Evolutionary conservation across 2,113 vertebrate species (phyloP).

Genomic region (Ophiodon elongatus): DNA sequence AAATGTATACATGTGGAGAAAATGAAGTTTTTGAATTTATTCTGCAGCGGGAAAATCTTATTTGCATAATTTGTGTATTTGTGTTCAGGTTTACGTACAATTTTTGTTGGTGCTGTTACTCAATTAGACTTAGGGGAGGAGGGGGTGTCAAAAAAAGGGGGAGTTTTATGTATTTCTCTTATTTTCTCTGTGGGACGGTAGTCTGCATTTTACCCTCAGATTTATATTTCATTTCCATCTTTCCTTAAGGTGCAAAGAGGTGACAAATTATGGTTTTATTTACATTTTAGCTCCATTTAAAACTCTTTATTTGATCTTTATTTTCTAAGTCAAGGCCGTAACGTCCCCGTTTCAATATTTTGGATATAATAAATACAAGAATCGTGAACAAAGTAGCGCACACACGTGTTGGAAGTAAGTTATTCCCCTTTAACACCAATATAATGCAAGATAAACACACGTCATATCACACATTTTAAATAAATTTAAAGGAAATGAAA

Average conservation of each 20-base stretch:
- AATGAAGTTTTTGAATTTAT: background rate
- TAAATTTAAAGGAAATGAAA: no score
- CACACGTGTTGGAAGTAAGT: background rate
- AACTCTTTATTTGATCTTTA: no score
- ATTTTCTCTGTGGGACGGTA: background rate
- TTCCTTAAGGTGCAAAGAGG: background rate
- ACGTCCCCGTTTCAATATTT: background rate
- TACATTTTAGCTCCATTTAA: no score
- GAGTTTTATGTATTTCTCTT: background rate
- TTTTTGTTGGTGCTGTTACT: background rate
- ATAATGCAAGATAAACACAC: background rate
- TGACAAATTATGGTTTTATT: background rate
- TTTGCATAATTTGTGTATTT: background rate
- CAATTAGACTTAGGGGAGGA: background rate
- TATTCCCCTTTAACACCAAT: background rate
- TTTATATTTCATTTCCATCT: background rate
- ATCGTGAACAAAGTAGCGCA: background rate
- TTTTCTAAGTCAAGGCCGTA: background rate
- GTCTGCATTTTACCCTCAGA: background rate
- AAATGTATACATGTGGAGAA: no score
- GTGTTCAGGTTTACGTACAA: no score
- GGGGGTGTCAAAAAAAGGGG: background rate
- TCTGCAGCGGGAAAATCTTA: background rate
- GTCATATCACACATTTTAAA: constrained; percentile 9
- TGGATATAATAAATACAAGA: background rate